Base-by-base conservation (phyloP, 2,113 vertebrate species). In the Eulacestoma nigropectus region DNA sequence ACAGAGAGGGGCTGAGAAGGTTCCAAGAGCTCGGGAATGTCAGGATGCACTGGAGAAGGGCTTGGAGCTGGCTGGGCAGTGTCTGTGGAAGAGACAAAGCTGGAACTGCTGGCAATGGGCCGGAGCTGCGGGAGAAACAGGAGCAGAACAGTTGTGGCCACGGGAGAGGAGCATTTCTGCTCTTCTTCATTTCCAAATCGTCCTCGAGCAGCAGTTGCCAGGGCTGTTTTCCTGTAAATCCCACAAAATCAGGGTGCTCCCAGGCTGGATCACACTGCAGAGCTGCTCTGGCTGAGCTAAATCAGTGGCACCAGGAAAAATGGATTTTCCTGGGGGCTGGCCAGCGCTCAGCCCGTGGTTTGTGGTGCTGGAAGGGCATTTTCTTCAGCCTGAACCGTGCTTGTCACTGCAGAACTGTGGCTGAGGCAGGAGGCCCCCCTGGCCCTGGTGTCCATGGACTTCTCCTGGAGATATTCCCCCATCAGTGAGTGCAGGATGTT, bases 371-470 rank as follows among this genome's bases (percentile, higher is more conserved):
- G 30, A 19, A 41, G 26, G 29, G 62, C 1, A 0, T 81, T 95
- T 91, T n/a, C 57, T 33, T 53, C 57, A 29, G 10, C 47, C 26
- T 7, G 44, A 52, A 0, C n/a, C 15, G 0, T 1, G 16, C 21
- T 39, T 70, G 74, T 30, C 46, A 1, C 60, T 52, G n/a, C 69
- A 87, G 69, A 35, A 3, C 20, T 1, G 15, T 7, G 8, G 16
- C 7, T 14, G 30, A 52, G 68, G 35, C 39, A 33, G 56, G 37
- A 63, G 33, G 5, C 12, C 30, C 55, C 69, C 23, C 32, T 65
- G 55, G 26, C 30, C 47, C 60, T 33, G 0, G 0, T 50, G 60
- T 11, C 52, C 30, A 0, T 5, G 65, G 41, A 1, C 10, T 64
- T 78, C n/a, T 41, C 29, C 53, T 41, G 53, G 50, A 27, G 44